Evolutionary conservation across 2,113 vertebrate species (phyloP).

Genomic region (Electrona antarctica): DNA sequence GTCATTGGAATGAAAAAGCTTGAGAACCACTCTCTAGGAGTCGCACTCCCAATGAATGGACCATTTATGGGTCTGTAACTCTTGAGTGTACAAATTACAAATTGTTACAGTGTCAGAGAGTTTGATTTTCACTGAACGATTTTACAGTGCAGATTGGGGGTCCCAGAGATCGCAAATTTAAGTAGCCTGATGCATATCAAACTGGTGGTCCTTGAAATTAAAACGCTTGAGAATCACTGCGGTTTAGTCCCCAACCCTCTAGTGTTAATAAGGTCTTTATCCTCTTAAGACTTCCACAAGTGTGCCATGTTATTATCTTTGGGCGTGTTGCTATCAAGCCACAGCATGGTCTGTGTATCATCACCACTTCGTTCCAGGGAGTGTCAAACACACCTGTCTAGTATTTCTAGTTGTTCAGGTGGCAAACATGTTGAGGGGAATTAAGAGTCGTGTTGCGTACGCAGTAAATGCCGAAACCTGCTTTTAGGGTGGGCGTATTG

Average conservation of each 20-base stretch:
- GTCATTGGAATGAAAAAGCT: background rate
- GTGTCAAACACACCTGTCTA: slow-evolving; percentile 31
- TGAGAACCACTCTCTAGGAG: no score
- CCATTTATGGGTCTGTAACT: background rate
- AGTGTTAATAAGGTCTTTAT: slow-evolving; percentile 74
- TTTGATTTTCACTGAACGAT: background rate
- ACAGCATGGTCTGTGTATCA: background rate
- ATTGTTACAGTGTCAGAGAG: background rate
- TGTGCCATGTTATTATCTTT: slow-evolving; percentile 60
- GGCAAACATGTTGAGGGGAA: background rate
- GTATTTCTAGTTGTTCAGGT: slow-evolving; percentile 63
- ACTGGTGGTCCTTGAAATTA: no score
- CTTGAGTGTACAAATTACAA: no score
- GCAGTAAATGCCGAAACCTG: background rate
- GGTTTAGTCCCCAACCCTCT: slow-evolving; percentile 39
- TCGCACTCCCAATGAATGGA: no score
- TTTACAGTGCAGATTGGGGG: no score
- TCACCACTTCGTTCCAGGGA: slow-evolving; percentile 39
- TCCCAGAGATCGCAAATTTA: no score
- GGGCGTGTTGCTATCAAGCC: slow-evolving; percentile 41
- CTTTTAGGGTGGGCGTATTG: background rate
- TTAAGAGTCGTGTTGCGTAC: background rate
- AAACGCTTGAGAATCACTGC: background rate
- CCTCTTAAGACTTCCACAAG: slow-evolving; percentile 65
- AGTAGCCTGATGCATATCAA: no score